Evolutionary conservation across 2,888 invertebrate genomes (phyloP), one percentile per base, ranked within the genome.

Genomic region (Ophraella communa): DNA sequence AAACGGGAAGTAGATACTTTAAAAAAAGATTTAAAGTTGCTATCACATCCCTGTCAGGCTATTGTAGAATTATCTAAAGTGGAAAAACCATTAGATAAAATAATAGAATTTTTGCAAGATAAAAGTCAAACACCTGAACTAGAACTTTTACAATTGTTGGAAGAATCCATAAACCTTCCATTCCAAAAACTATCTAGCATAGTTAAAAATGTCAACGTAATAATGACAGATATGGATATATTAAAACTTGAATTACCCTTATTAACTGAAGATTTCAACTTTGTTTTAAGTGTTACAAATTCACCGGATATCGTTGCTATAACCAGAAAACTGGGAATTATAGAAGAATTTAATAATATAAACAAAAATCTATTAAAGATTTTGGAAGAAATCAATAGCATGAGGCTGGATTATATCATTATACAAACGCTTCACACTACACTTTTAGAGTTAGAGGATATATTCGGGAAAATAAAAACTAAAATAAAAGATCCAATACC

Each of bases 331-430:
- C 30, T 70, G 10, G 59, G 67, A 42, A 33, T 70, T 8, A 47
- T 54, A 3, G 30, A 63, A 52, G 10, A 60, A 18, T 45, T 66
- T n/a, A 44, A 56, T 3, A 21, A 35, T 2, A 17, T 71, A 5
- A 67, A 27, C 7, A 24, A 18, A 4, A 11, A 21, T 35, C 21
- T 62, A 17, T 7, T 53, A 44, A 42, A 39, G 20, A 62, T 69
- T 39, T 62, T 75, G n/a, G 47, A 64, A 14, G 69, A 72, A 53
- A 68, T 72, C 53, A 70, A 69, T 49, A 71, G 71, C 49, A 67
- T 75, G 54, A 71, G 75, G 44, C 64, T 66, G 24, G 74, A 76
- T 45, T 66, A 69, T 30, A 74, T 71, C 44, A 64, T 69, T 53
- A 51, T 73, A 18, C 47, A 57, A 11, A 69, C 66, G 42, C 58